phyloP scores from a whole-genome alignment of 2,113 vertebrate species.

The Hippocampus mohnikei region DNA sequence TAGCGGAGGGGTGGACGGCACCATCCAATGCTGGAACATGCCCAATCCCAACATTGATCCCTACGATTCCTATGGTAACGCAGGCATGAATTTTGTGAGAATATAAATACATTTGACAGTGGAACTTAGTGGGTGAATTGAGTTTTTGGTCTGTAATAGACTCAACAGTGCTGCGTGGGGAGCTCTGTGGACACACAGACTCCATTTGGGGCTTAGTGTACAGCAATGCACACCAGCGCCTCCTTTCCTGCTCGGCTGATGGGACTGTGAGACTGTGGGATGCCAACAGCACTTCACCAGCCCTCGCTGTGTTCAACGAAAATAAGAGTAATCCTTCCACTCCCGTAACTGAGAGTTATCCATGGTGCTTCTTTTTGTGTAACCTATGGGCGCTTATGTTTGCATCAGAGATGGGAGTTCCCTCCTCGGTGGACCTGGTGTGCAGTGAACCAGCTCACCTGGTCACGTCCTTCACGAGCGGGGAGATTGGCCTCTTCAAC shows the following conservation, averaged over 20 bases:
- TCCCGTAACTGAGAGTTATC: background rate
- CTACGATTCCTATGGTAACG: constrained; percentile 91
- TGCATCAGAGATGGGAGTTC: constrained; percentile 84
- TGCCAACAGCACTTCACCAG: constrained; percentile 79
- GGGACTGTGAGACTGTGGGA: constrained; percentile 93
- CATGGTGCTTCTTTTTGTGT: background rate
- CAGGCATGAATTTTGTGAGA: accelerated
- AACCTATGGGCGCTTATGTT: constrained; percentile 33
- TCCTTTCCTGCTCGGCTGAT: constrained; percentile 95
- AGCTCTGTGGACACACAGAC: constrained; percentile 86
- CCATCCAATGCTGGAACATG: constrained; percentile 95
- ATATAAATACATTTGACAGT: background rate
- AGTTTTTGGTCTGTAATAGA: constrained; percentile 67
- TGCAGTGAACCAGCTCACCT: constrained; percentile 94
- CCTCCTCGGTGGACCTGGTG: constrained; percentile 93
- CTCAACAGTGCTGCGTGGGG: constrained; percentile 85
- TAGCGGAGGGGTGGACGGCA: constrained; percentile 89
- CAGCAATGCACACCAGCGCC: constrained; percentile 84
- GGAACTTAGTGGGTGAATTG: background rate
- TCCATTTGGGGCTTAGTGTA: constrained; percentile 94
- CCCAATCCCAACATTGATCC: constrained; percentile 94
- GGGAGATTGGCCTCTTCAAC: constrained; percentile 91
- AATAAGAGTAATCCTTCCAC: constrained; percentile 78
- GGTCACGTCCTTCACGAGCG: constrained; percentile 91
- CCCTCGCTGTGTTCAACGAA: constrained; percentile 86